A percentile compares a stretch with the other conserved stretches of the same genome.
These are phyloP conservation scores for Rattus rattus DNA, from an alignment of 2,113 vertebrate genomes.

Conservation along the genomic window DNA sequence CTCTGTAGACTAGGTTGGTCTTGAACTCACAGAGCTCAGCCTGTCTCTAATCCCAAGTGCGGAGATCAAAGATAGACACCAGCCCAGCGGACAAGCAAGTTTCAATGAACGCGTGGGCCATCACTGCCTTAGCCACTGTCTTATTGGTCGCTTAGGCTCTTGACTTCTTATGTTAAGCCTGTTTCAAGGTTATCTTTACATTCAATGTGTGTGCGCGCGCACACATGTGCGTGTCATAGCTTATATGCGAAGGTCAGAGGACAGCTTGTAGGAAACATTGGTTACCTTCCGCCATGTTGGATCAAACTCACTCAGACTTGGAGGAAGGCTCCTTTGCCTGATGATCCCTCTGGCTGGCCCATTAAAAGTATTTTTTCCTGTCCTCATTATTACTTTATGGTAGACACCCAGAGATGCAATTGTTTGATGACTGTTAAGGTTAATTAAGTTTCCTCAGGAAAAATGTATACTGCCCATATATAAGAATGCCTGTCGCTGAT, in stretches of 20 bases:
- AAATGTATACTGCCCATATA: not conserved
- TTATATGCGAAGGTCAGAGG: not conserved
- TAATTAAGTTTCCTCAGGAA: conserved; percentile 49
- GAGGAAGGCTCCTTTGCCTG: no score
- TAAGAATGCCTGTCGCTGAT: not conserved
- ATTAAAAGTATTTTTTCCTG: conserved; percentile 32
- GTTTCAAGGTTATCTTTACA: not conserved
- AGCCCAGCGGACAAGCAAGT: not conserved
- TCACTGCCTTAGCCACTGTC: not conserved
- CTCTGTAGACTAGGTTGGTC: not conserved
- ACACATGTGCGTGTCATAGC: no score
- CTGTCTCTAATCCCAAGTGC: not conserved
- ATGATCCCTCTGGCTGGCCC: not conserved
- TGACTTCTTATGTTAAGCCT: conserved; percentile 50
- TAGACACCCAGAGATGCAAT: conserved; percentile 31
- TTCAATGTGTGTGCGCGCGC: no score
- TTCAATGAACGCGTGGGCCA: not conserved
- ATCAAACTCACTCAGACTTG: not conserved
- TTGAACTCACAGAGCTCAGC: not conserved
- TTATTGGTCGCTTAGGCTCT: conserved; percentile 7
- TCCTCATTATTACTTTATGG: conserved; percentile 58
- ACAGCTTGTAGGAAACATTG: not conserved
- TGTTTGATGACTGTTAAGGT: conserved; percentile 10
- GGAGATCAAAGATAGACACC: not conserved
- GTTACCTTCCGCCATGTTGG: not conserved